Conservation (phyloP, 2,888 invertebrate genomes). For the Idaea biselata region DNA sequence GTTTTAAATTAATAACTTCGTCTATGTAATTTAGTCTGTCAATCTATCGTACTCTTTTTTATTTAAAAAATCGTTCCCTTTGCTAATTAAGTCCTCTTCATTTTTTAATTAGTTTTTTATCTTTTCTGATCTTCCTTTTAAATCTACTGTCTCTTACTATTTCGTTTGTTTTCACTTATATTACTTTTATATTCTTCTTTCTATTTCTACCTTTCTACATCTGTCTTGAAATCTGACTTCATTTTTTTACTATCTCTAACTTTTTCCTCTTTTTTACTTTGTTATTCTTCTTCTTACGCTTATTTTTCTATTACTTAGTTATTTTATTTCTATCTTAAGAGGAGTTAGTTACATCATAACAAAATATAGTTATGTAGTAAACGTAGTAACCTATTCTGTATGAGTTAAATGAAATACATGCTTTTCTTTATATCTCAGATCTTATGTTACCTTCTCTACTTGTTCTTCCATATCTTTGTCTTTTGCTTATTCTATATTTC, state of each 20-base stretch:
- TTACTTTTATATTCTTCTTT: too few relatives aligned
- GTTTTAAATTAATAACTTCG: constrained; percentile 38
- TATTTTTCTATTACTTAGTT: too few relatives aligned
- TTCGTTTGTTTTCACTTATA: too few relatives aligned
- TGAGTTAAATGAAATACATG: background rate
- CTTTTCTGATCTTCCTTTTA: too few relatives aligned
- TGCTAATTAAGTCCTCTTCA: too few relatives aligned
- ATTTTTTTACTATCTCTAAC: too few relatives aligned
- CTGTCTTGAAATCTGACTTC: too few relatives aligned
- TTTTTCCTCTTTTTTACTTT: too few relatives aligned
- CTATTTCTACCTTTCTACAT: too few relatives aligned
- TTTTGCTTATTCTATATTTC: background rate
- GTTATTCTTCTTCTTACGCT: too few relatives aligned
- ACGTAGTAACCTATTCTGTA: background rate
- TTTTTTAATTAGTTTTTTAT: too few relatives aligned
- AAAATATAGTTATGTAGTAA: background rate
- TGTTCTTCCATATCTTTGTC: background rate
- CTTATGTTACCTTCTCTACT: background rate
- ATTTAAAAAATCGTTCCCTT: background rate
- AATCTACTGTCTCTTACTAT: too few relatives aligned
- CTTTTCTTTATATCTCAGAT: background rate
- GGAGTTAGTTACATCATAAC: background rate
- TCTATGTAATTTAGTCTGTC: background rate
- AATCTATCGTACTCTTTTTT: background rate
- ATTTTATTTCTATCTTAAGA: constrained; percentile 3